Conservation (phyloP, 2,113 vertebrate species). For the Phainopepla nitens region DNA sequence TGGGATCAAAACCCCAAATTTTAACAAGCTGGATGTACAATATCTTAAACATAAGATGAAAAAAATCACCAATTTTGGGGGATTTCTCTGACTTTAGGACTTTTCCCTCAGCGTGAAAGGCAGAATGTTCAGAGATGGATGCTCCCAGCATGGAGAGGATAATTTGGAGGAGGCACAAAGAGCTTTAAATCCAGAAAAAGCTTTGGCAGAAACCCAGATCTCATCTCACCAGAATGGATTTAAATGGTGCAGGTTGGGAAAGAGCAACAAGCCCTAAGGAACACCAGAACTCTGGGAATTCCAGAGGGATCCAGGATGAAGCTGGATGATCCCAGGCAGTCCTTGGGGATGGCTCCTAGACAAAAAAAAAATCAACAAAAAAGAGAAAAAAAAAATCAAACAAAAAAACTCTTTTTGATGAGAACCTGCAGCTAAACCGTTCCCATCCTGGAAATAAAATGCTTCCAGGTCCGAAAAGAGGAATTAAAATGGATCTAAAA, state of each 20-base stretch:
- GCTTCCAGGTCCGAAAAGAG: neutral
- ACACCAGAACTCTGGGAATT: neutral
- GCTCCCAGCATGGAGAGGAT: neutral
- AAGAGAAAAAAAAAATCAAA: neutral
- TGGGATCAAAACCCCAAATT: neutral
- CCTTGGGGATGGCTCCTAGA: neutral
- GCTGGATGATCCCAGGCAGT: too few species aligned
- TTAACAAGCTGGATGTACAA: neutral
- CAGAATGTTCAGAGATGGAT: accelerated
- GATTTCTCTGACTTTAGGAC: neutral
- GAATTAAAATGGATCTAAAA: neutral
- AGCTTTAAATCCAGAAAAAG: neutral
- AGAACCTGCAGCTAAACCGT: neutral
- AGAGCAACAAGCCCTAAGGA: accelerated
- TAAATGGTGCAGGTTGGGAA: neutral
- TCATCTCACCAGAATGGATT: neutral
- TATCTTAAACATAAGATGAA: neutral
- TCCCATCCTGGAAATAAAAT: neutral
- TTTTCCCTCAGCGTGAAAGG: accelerated
- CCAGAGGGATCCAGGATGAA: neutral
- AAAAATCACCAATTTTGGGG: accelerated
- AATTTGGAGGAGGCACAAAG: neutral
- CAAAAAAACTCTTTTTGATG: neutral
- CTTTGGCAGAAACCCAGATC: neutral
- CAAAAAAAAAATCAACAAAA: neutral